Evolutionary conservation across 2,113 vertebrate species (phyloP), one percentile per base, ranked within the genome.

Genomic region (Percopsis transmontana): DNA sequence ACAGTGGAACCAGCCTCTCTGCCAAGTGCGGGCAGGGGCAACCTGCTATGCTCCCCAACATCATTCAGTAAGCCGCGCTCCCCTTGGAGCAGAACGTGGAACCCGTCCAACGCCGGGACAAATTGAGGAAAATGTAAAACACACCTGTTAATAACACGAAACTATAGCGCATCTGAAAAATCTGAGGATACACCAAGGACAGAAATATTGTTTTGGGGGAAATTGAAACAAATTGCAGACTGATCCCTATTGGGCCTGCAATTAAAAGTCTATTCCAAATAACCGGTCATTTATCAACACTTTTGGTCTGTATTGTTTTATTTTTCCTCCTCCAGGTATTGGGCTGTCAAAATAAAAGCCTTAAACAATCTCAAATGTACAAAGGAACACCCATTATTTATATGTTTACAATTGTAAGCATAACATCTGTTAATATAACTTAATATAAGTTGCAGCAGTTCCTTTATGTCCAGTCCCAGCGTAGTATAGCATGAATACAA

Each of bases 381-480:
- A 45, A 45, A 33, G 39, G 33, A 69, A 13, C 5, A 23, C 40
- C 47, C 15, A 2, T 62, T 8, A 6, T 20, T 21, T 23, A 20
- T 40, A 38, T 58, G 45, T 77, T 69, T 68, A 73, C 66, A 55
- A 56, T 66, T 66, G 63, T 66, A 66, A 56, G 24, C 63, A 66
- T 42, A 20, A 18, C 20, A 20, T 27, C 19, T 23, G 50, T 44
- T 9, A 41, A 33, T 33, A 20, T 65, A 41, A 54, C 62, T 65
- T 74, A 62, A 70, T 76, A 66, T 76, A 76, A 61, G 66, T 73
- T 62, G 20, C 58, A 66, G 61, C 66, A 58, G 51, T 58, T 15
- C 7, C n/a, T 42, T 52, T 33, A 21, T 41, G 47, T 62, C 51
- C 14, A 24, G 23, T 38, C 40, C 20, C 24, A 45, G 47, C 14